Evolutionary conservation across 2,113 vertebrate genomes (phyloP).

Genomic region (Sorex fumeus): DNA sequence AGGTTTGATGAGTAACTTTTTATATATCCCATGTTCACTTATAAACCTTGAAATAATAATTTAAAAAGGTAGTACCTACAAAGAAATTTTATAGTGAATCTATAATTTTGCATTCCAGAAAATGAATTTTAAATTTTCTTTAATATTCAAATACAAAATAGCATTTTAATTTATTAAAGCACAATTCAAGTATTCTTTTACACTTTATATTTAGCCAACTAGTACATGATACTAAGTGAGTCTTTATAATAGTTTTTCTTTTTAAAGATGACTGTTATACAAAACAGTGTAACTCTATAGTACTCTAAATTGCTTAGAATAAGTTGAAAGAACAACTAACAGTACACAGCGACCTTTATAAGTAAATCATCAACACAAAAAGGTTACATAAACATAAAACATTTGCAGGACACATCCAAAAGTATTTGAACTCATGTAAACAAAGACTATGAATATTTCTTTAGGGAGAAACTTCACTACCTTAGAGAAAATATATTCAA

Average conservation of each 20-base stretch:
- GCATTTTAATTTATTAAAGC: conserved; percentile 83
- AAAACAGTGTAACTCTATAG: conserved; percentile 76
- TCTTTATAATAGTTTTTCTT: conserved; percentile 71
- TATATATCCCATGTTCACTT: conserved; percentile 75
- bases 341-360: conserved; percentile 75
- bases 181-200: conserved; percentile 85
- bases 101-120: conserved; percentile 73
- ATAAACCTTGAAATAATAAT: conserved; percentile 71
- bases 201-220: conserved; percentile 81
- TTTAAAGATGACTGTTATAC: conserved; percentile 82
- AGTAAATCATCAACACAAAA: conserved; percentile 80
- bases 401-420: conserved; percentile 82
- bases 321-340: conserved; percentile 81
- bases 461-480: conserved; percentile 81
- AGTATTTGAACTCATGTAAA: conserved; percentile 88
- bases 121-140: conserved; percentile 80
- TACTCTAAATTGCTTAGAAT: conserved; percentile 79
- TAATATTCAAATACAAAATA: conserved; percentile 84
- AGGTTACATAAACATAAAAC: conserved; percentile 83
- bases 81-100: conserved; percentile 77
- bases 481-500: conserved; percentile 81
- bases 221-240: conserved; percentile 76
- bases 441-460: conserved; percentile 85
- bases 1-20: conserved; percentile 66
- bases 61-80: conserved; percentile 78